A percentile compares a stretch with the other conserved stretches of the same genome.
These are phyloP conservation scores for Merops nubicus DNA, from an alignment of 2,113 vertebrate species.

Conservation along the genomic window DNA sequence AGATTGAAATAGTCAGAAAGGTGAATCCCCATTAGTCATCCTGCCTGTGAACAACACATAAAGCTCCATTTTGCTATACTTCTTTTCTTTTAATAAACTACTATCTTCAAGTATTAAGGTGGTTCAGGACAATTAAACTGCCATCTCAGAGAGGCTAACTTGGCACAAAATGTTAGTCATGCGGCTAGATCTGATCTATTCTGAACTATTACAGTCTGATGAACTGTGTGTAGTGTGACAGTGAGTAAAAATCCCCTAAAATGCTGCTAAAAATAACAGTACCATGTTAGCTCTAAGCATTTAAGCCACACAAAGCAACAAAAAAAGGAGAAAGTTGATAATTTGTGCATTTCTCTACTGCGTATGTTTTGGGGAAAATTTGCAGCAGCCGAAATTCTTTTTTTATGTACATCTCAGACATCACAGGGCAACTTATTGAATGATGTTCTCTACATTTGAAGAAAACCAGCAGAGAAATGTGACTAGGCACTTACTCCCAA, in stretches of 20 bases:
- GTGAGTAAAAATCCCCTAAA: neutral
- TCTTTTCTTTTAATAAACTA: constrained; percentile 5
- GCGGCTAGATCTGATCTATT: neutral
- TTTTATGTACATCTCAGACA: neutral
- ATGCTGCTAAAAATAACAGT: constrained; percentile 66
- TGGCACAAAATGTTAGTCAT: constrained; percentile 59
- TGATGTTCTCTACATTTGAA: neutral
- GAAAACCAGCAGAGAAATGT: neutral
- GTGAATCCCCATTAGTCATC: neutral
- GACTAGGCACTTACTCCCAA: neutral
- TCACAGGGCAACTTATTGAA: neutral
- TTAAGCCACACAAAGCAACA: neutral
- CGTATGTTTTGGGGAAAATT: neutral
- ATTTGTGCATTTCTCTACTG: constrained; percentile 1
- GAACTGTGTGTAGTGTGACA: constrained; percentile 36
- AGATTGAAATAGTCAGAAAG: neutral
- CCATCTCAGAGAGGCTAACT: constrained; percentile 35
- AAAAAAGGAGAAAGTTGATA: neutral
- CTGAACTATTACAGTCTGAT: constrained; percentile 36
- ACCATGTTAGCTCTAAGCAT: constrained; percentile 1
- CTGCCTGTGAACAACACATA: neutral
- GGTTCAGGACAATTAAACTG: constrained; percentile 52
- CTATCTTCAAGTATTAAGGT: neutral
- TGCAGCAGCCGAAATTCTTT: neutral
- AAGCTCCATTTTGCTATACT: neutral